phyloP scores from a whole-genome alignment of 2,797 vertebrate genomes.

The Erethizon dorsatum region DNA sequence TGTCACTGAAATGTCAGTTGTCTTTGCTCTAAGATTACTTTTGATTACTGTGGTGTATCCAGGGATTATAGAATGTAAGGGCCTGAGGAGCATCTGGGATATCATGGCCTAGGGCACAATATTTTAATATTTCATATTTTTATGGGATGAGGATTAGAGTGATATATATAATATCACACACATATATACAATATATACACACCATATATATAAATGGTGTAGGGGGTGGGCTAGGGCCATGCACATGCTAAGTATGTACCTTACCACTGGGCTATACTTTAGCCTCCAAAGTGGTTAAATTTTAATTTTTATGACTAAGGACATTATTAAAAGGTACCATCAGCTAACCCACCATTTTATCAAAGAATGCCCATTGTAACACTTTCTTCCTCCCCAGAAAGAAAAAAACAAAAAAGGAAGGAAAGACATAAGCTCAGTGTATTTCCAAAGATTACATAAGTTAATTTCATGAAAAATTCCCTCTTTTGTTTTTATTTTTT shows the following conservation, averaged over 20 bases:
- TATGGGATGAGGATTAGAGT: background rate
- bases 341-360: constrained; percentile 3
- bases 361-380: background rate
- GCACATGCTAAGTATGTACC: background rate
- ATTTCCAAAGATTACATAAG: background rate
- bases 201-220: background rate
- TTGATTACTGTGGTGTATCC: background rate
- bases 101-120: background rate
- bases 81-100: background rate
- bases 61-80: background rate
- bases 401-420: background rate
- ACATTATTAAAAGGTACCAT: background rate
- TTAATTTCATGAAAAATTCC: background rate
- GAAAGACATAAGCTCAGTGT: background rate
- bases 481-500: background rate
- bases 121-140: background rate
- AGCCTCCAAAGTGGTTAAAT: background rate
- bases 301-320: background rate
- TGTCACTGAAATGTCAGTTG: background rate
- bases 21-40: background rate
- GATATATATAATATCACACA: background rate
- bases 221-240: no score
- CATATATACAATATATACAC: background rate
- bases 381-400: background rate
- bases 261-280: background rate